Percentiles rank a stretch among this genome's conserved stretches.
These are phyloP conservation scores for Halcyon senegalensis DNA, from an alignment of 2,113 vertebrate genomes.

Conservation along the genomic window DNA sequence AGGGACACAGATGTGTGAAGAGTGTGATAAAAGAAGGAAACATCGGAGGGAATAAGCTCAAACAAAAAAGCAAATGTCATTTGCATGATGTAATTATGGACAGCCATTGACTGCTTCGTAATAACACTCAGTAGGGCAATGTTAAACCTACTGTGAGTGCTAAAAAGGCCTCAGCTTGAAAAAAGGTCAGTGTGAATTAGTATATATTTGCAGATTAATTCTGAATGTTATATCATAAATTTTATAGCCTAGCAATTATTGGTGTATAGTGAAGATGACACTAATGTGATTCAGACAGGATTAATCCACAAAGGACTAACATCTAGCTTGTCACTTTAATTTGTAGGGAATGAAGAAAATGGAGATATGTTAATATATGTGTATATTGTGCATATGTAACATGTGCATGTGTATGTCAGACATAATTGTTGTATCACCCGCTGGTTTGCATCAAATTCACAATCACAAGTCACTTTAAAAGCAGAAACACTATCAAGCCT, in stretches of 20 bases:
- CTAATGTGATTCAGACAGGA: conserved; percentile 73
- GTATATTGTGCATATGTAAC: background rate
- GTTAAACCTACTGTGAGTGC: conserved; percentile 81
- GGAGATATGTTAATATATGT: conserved; percentile 32
- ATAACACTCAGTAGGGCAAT: conserved; percentile 82
- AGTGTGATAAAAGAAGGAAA: conserved; percentile 85
- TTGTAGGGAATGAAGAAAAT: conserved; percentile 50
- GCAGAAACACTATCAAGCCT: background rate
- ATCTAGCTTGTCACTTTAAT: conserved; percentile 56
- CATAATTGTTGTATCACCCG: background rate
- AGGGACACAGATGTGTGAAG: conserved; percentile 85
- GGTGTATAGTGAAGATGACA: conserved; percentile 60
- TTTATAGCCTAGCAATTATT: conserved; percentile 69
- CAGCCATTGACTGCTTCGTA: conserved; percentile 79
- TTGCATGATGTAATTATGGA: conserved; percentile 89
- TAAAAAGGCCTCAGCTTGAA: conserved; percentile 83
- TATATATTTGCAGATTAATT: conserved; percentile 87
- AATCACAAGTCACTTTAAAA: background rate
- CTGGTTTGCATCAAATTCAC: background rate
- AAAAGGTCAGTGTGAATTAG: conserved; percentile 86
- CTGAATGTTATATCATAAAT: conserved; percentile 78
- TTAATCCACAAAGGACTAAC: conserved; percentile 41
- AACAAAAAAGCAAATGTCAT: conserved; percentile 89
- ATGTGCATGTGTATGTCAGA: background rate
- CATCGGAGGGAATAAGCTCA: conserved; percentile 85